A percentile compares a stretch with the other conserved stretches of the same genome.
Conservation (phyloP, 2,113 vertebrate genomes). For the Pholis gunnellus region DNA sequence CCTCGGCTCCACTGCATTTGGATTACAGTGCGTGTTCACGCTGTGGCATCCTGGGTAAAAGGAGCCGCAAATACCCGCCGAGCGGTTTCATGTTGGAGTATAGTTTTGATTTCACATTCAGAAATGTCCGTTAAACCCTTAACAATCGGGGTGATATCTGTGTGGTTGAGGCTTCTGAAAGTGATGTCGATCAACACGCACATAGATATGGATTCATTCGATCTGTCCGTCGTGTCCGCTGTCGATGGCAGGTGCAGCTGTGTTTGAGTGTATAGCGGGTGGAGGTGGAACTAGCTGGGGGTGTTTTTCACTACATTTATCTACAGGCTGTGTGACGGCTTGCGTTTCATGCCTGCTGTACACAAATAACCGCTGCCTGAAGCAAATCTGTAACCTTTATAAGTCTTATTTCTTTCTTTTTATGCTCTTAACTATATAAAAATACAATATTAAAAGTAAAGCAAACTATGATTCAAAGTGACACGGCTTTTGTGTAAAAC, state of each 20-base stretch:
- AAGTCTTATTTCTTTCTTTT: background rate
- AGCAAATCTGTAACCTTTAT: background rate
- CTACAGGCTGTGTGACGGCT: background rate
- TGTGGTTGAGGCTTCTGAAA: background rate
- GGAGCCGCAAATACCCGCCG: background rate
- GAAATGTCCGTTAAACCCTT: background rate
- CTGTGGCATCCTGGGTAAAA: background rate
- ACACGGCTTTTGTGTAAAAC: background rate
- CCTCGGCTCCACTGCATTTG: slow-evolving; percentile 30
- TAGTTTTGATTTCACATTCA: background rate
- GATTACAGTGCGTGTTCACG: slow-evolving; percentile 4
- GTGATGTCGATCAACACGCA: too few species aligned
- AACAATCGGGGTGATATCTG: background rate
- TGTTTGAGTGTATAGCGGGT: background rate
- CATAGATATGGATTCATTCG: background rate
- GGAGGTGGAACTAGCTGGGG: background rate
- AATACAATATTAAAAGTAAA: background rate
- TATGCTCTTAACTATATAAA: background rate
- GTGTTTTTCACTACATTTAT: background rate
- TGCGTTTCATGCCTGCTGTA: too few species aligned
- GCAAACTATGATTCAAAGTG: too few species aligned
- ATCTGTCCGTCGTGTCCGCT: background rate
- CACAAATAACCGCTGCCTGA: too few species aligned
- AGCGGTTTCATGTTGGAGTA: background rate
- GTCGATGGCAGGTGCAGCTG: background rate